Conservation (phyloP, 2,113 vertebrate species). For the Cinclus mexicanus region DNA sequence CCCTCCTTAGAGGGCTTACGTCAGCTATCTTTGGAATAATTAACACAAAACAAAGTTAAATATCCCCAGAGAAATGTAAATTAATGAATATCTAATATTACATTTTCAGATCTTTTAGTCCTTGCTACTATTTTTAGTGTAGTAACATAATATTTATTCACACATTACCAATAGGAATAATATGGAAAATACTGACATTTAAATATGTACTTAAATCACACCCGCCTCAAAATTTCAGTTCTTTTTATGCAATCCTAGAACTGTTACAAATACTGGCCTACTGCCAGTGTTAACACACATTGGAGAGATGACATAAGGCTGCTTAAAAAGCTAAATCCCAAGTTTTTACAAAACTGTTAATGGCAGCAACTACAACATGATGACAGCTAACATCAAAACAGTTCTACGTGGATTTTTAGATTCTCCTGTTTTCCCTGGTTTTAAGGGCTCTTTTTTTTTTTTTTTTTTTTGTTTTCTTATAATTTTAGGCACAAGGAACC, state of each 20-base stretch:
- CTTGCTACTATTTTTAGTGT: not conserved
- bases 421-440: not conserved
- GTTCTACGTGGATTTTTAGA: not conserved
- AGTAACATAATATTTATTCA: not conserved
- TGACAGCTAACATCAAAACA: conserved; percentile 33
- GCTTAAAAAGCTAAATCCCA: not conserved
- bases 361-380: not conserved
- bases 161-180: not conserved
- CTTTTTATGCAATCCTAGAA: not conserved
- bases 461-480: not conserved
- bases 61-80: not conserved
- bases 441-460: not conserved
- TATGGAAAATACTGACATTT: not conserved
- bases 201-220: not conserved
- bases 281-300: conserved; percentile 33
- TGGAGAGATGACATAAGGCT: conserved; percentile 25
- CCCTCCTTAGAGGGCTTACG: not conserved
- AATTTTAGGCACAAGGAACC: not conserved
- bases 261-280: conserved; percentile 24
- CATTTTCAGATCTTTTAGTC: not conserved
- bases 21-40: not conserved
- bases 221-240: not conserved
- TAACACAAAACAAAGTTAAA: not conserved
- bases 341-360: conserved; percentile 38
- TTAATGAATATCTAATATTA: not conserved